Conservation (phyloP, 64 coral and sea anemone species). For the Montipora sp. region DNA sequence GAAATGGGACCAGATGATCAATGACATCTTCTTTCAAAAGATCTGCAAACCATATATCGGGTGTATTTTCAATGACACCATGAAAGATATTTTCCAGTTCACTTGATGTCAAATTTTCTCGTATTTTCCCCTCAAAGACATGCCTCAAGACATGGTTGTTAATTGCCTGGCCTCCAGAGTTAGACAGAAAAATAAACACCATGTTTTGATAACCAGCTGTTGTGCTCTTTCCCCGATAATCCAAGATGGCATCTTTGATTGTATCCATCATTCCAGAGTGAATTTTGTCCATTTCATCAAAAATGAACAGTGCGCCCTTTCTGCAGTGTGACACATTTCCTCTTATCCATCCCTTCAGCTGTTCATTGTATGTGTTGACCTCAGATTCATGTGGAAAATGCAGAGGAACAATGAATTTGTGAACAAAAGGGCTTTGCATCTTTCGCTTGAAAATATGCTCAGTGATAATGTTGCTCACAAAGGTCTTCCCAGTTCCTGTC, state of each 20-base stretch:
- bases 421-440: slow-evolving; percentile 74
- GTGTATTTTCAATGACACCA: slow-evolving; percentile 9
- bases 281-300: slow-evolving; percentile 99
- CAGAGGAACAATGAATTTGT: slow-evolving; percentile 88
- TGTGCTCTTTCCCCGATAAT: slow-evolving; percentile 49
- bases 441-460: slow-evolving; percentile 89
- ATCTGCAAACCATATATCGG: slow-evolving; percentile 73
- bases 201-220: slow-evolving; percentile 55
- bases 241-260: slow-evolving; percentile 77
- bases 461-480: slow-evolving; percentile 79
- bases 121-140: slow-evolving; percentile 57
- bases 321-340: slow-evolving; percentile 78
- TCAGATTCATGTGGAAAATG: slow-evolving; percentile 74
- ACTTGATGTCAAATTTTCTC: slow-evolving; percentile 70
- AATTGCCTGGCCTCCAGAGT: slow-evolving; percentile 78
- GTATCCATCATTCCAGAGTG: slow-evolving; percentile 65
- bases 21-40: slow-evolving; percentile 77
- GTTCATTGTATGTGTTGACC: slow-evolving; percentile 59
- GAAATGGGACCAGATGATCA: slow-evolving; percentile 81
- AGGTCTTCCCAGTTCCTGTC: slow-evolving; percentile 91
- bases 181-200: slow-evolving; percentile 90
- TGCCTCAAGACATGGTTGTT: slow-evolving; percentile 75
- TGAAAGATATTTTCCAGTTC: slow-evolving; percentile 65
- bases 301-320: slow-evolving; percentile 81
- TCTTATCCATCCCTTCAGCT: slow-evolving; percentile 68